Base-by-base conservation (phyloP, 2,888 invertebrate genomes). In the Stenodera caucasica region DNA sequence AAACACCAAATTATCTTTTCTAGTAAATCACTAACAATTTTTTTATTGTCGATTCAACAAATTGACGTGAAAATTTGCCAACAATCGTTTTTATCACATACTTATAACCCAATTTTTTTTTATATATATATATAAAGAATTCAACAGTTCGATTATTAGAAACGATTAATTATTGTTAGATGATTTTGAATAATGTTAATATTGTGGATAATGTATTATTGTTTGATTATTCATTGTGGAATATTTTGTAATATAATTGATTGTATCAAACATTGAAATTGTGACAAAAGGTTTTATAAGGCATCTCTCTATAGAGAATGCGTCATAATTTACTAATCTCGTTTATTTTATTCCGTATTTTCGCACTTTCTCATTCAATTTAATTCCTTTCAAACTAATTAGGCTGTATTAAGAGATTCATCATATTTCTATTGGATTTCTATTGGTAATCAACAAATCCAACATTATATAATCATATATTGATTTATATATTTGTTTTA, bases 211-310 rank as follows among this genome's bases (percentile, higher is more conserved):
- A n/a, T n/a, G n/a, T n/a, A n/a, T n/a, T n/a, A n/a, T n/a, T n/a
- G n/a, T n/a, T n/a, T n/a, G n/a, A n/a, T n/a, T n/a, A n/a, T 49
- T 35, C 4, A 3, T 2, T 33, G n/a, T 40, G 1, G 3, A 0
- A 18, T 18, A 21, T 40, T 40, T 40, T 64, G 61, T 62, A 61
- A 63, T 60, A 60, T 63, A 67, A 61, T 59, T 67, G 58, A 60
- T 57, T 59, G 55, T 53, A 59, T 60, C 58, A 63, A 57, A 45
- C 52, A 51, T 7, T 26, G 26, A 3, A 30, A 30, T 11, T 51
- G 57, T 63, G 64, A 67, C 63, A 64, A 63, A 66, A 61, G 59
- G 64, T 62, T 66, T 66, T 64, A 57, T 62, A 62, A 59, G 58
- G 58, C 61, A 66, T 60, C 62, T 61, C 9, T 6, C n/a, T n/a